Percentiles rank a stretch among this genome's conserved stretches.
Evolutionary conservation across 2,797 vertebrate genomes (phyloP).

Genomic region (Mallotus villosus): DNA sequence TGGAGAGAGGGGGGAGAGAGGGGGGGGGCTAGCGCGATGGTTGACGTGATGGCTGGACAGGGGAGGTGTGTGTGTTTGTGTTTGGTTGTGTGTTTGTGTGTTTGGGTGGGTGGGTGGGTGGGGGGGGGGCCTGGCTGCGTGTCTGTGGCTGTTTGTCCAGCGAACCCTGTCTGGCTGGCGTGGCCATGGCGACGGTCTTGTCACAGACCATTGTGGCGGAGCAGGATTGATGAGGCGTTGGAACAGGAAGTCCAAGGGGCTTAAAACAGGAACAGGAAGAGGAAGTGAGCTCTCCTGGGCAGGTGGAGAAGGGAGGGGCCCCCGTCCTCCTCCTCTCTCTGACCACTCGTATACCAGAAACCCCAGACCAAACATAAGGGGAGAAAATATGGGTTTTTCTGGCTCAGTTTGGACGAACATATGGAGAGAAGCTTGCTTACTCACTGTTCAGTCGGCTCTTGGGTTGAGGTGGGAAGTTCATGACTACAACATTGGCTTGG

Average conservation of each 20-base stretch:
- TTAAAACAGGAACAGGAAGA: conserved; percentile 57
- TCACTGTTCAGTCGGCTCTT: too few species aligned
- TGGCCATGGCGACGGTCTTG: conserved; percentile 42
- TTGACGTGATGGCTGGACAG: conserved; percentile 7
- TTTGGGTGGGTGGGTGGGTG: not conserved
- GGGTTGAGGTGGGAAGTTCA: not conserved
- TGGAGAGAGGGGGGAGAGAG: conserved; percentile 33
- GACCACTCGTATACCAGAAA: not conserved
- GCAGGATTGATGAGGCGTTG: conserved; percentile 74
- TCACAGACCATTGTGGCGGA: conserved; percentile 68
- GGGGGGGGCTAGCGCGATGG: conserved; percentile 23
- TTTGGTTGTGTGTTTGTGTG: not conserved
- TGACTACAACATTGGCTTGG: too few species aligned
- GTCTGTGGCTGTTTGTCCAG: conserved; percentile 67
- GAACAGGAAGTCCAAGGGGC: conserved; percentile 59
- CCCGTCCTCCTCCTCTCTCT: not conserved
- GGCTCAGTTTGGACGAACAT: too few species aligned
- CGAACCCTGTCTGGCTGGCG: conserved; percentile 37
- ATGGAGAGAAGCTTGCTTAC: too few species aligned
- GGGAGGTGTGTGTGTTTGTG: not conserved
- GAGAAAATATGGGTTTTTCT: too few species aligned
- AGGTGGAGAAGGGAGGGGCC: not conserved
- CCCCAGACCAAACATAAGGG: too few species aligned
- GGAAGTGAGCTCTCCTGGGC: conserved; percentile 31
- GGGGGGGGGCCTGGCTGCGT: conserved; percentile 26